These are phyloP conservation scores for Tragelaphus scriptus DNA, from an alignment of 2,113 vertebrate genomes.

Conservation along the genomic window DNA sequence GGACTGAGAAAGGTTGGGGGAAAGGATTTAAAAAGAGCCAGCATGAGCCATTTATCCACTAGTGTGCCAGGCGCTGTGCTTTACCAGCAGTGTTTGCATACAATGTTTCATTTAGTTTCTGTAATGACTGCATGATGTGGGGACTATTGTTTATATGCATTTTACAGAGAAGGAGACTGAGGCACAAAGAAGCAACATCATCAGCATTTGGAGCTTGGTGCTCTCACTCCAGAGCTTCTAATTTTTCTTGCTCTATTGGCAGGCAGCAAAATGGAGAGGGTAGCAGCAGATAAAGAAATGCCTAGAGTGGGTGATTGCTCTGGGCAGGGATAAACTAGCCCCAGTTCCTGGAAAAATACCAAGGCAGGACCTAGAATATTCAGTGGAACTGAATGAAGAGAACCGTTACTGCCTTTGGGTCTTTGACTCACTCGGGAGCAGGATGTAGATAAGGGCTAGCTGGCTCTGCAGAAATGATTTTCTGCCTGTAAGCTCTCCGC, in stretches of 20 bases:
- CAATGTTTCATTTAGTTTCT: neutral
- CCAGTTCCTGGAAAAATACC: neutral
- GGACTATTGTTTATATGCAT: neutral
- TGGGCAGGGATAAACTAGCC: neutral
- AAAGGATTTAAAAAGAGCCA: neutral
- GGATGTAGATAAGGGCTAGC: neutral
- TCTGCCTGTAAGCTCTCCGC: neutral
- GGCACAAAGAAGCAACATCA: neutral
- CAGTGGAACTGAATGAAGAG: neutral
- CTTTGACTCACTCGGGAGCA: neutral
- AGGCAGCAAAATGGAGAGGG: neutral
- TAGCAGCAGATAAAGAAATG: neutral
- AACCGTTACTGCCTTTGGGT: neutral
- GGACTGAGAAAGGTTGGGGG: neutral
- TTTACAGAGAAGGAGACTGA: neutral
- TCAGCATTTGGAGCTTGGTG: neutral
- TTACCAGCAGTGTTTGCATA: neutral
- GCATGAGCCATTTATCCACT: neutral
- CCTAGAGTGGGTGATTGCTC: neutral
- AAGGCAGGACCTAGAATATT: neutral
- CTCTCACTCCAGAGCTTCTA: neutral
- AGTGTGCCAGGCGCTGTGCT: neutral
- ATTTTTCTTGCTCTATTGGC: neutral
- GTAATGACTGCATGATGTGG: neutral
- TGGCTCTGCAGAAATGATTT: neutral